Evolutionary conservation across 2,888 invertebrate genomes (phyloP), one percentile per base, ranked within the genome.

Genomic region (Thereva nobilitata): DNA sequence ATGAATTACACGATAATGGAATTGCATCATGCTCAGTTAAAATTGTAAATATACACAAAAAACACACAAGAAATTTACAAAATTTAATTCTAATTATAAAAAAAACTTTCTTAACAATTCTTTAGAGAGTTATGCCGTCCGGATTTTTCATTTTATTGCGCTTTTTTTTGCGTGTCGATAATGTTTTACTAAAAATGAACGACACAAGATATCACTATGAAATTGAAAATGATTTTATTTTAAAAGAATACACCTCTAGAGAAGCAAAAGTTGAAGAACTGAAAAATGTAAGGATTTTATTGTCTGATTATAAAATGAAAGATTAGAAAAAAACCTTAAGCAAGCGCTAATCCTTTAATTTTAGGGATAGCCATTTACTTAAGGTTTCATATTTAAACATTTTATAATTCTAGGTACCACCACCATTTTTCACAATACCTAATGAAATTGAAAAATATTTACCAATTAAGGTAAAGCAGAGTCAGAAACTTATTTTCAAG

Each of bases 1-100:
- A 99, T 84, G 99, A 99, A 80, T 82, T 99, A 54, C 97, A 97
- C 77, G 99, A 99, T 82, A 94, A 99, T 84, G 99, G 99, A 10
- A 90, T 93, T 65, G 93, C 98, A 1, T 89, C 91, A 61, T 86
- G 90, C 73, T 91, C 90, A 70, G 93, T 95, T 0, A 96, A 97
- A 89, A 92, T 99, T 83, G 96, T 96, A 84, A 87, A 88, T 7
- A n/a, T 41, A 40, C 44, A 40, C 8, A 41, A 9, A 52, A 47
- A 42, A 34, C 9, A 41, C 38, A 40, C 0, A 12, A 3, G 7
- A 35, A 35, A 34, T n/a, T 42, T 35, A 54, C 45, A 7, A 9
- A 40, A 44, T 44, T 44, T 5, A 42, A 5, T 2, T 47, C 41
- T 47, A 45, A 66, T 53, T 42, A 67, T 8, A 35, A 47, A 44